These are phyloP conservation scores for Drosophila triauraria DNA, from an alignment of 1,140 invertebrate genomes.

Conservation along the genomic window DNA sequence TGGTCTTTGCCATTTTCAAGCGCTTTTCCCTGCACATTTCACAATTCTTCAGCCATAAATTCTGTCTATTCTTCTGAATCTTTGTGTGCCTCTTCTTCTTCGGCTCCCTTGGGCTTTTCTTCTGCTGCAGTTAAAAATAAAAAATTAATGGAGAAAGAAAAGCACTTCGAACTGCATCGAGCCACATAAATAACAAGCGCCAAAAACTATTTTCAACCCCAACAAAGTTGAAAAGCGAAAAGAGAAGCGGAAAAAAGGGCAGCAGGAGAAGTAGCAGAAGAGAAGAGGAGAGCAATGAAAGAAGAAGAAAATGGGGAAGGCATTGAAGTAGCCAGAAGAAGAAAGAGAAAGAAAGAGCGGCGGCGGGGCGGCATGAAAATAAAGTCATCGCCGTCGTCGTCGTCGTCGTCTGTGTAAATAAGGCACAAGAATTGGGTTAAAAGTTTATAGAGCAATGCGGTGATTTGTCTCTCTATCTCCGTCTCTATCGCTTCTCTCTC, in stretches of 20 bases:
- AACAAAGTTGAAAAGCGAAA: neutral
- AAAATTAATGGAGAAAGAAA: constrained; percentile 50
- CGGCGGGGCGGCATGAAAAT: constrained; percentile 38
- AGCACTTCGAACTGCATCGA: constrained; percentile 48
- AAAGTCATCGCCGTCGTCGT: constrained; percentile 60
- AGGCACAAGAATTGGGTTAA: constrained; percentile 79
- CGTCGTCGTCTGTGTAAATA: constrained; percentile 73
- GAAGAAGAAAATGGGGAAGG: constrained; percentile 2
- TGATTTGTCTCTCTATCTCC: constrained; percentile 61
- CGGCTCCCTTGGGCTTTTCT: neutral
- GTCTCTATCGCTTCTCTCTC: neutral
- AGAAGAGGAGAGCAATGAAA: neutral
- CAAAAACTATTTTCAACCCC: constrained; percentile 42
- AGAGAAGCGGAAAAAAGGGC: neutral
- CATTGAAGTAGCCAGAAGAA: constrained; percentile 36
- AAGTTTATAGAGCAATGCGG: constrained; percentile 81
- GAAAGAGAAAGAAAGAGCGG: constrained; percentile 1
- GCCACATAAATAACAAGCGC: constrained; percentile 51
- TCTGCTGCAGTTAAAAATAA: constrained; percentile 44
- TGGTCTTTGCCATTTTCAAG: neutral
- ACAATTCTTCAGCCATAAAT: constrained; percentile 18
- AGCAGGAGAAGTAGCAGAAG: neutral
- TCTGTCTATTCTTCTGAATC: neutral
- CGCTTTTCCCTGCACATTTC: neutral
- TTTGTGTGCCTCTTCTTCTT: neutral